Evolutionary conservation across 2,797 vertebrate genomes (phyloP).

Genomic region (Gorsachius magnificus): DNA sequence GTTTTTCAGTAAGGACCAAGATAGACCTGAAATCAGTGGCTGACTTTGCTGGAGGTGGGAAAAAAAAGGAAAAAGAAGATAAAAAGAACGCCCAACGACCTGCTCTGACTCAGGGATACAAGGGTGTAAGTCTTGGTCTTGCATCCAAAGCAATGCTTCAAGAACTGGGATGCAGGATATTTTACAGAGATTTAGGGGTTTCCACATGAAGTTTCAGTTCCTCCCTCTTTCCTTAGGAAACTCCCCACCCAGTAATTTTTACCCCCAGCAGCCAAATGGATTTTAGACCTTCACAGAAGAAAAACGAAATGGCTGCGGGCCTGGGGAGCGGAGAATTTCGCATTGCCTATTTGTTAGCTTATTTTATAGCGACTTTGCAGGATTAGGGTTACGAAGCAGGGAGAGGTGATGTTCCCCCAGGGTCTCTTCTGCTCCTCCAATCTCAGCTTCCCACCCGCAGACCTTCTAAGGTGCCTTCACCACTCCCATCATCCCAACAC

Average conservation of each 20-base stretch:
- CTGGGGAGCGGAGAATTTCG: not conserved
- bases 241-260: not conserved
- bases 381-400: not conserved
- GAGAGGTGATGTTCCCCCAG: not conserved
- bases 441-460: not conserved
- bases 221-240: not conserved
- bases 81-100: not conserved
- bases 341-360: not conserved
- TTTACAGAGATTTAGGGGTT: not conserved
- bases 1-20: not conserved
- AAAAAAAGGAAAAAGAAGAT: no score
- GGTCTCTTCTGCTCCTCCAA: not conserved
- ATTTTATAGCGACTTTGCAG: not conserved
- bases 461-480: not conserved
- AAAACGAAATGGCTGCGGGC: not conserved
- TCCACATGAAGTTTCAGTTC: not conserved
- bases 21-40: not conserved
- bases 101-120: not conserved
- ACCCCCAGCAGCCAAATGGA: not conserved
- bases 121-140: not conserved
- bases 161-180: not conserved
- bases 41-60: not conserved
- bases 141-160: not conserved
- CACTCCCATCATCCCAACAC: not conserved
- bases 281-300: not conserved